These are phyloP conservation scores for Phrixothrix hirtus DNA, from an alignment of 2,888 invertebrate genomes.

Conservation along the genomic window DNA sequence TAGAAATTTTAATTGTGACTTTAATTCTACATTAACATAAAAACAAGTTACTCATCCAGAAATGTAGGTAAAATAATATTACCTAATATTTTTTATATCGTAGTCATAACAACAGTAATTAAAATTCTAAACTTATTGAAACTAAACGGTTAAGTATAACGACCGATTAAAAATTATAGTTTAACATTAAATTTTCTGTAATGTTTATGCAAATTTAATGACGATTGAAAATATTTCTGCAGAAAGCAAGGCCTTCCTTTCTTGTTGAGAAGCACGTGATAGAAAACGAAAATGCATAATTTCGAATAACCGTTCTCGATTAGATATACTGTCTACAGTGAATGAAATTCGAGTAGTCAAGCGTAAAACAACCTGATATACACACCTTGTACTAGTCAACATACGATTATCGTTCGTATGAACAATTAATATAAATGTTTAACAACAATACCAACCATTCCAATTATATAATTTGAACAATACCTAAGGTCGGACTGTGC, in stretches of 20 bases:
- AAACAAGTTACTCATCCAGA: too few species aligned
- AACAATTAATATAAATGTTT: slow-evolving; percentile 11
- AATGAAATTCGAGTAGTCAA: slow-evolving; percentile 18
- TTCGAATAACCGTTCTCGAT: slow-evolving; percentile 14
- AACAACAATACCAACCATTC: too few species aligned
- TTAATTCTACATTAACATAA: too few species aligned
- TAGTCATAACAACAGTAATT: too few species aligned
- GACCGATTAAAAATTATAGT: too few species aligned
- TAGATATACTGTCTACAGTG: slow-evolving; percentile 11
- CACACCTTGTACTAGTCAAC: slow-evolving; percentile 11
- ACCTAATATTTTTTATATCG: too few species aligned
- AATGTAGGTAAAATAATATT: too few species aligned
- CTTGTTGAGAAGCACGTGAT: slow-evolving; percentile 10
- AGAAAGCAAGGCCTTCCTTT: slow-evolving; percentile 15
- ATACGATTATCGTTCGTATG: slow-evolving; percentile 9
- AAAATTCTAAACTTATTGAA: background rate
- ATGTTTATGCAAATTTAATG: too few species aligned
- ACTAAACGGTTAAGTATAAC: background rate
- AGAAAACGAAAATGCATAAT: slow-evolving; percentile 10
- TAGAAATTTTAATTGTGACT: too few species aligned
- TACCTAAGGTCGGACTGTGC: background rate
- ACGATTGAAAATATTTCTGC: slow-evolving; percentile 1
- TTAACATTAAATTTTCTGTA: too few species aligned
- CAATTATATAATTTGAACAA: too few species aligned
- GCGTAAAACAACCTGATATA: slow-evolving; percentile 14